Evolutionary conservation across 2,797 vertebrate genomes (phyloP), one percentile per base, ranked within the genome.

Genomic region (Trachurus trachurus): DNA sequence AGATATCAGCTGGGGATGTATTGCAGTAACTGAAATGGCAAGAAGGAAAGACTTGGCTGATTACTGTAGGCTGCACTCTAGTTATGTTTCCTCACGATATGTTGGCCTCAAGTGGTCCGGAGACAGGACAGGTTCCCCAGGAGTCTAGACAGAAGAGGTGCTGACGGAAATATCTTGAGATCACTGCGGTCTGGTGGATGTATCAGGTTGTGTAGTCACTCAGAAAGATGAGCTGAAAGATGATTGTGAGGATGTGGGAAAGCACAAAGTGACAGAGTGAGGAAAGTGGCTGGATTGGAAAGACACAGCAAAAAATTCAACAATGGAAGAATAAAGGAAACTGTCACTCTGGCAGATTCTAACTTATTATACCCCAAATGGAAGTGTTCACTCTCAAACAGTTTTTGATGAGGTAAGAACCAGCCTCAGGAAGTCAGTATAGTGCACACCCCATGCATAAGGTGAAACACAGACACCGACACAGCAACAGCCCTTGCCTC

Each of bases 401-500:
- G 9, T 37, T 26, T 74, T 66, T 45, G 34, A 70, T 64, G 60
- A 60, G 19, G 17, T 45, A 56, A 44, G 53, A 26, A 52, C 11
- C 0, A 54, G 13, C 6, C 15, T 60, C 37, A 22, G 26, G 73
- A 54, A 37, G 19, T 11, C 11, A 26, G 26, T 17, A 7, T 17
- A 7, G 42, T 2, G 11, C 31, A 15, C 56, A 66, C 5, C 56
- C 58, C 31, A 60, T 29, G 13, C 29, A 34, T 31, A 45, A 0
- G 4, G 42, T 63, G 42, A 50, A 15, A 21, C 71, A 63, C 49
- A 72, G n/a, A 58, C 71, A 63, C 49, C 70, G n/a, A 58, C 16
- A 52, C 4, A 44, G 29, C 59, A 42, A 49, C 19, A 50, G 39
- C 2, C 26, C 26, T 54, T 29, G 53, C 47, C 45, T 58, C 44